These are phyloP conservation scores for Steromphala cineraria DNA, from an alignment of 2,888 invertebrate genomes.

Conservation along the genomic window DNA sequence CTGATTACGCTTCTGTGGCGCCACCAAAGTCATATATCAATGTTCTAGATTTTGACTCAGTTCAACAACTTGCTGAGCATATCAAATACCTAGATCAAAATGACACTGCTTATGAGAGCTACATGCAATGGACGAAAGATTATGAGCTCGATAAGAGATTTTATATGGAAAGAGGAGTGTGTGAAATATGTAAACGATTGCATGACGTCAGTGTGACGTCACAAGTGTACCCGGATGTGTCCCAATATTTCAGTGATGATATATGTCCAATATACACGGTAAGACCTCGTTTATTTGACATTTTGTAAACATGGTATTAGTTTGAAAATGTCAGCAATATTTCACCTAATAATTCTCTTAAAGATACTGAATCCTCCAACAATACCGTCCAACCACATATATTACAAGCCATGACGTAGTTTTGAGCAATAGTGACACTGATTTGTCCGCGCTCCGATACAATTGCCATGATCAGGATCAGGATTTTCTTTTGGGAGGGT, in stretches of 20 bases:
- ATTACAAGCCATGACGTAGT: too few species aligned
- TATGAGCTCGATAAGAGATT: too few species aligned
- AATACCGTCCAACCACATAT: too few species aligned
- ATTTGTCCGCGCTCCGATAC: too few species aligned
- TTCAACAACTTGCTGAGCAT: conserved; percentile 19
- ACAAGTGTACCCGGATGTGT: conserved; percentile 33
- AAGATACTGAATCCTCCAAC: too few species aligned
- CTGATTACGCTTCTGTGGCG: conserved; percentile 27
- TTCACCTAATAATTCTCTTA: too few species aligned
- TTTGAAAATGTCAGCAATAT: too few species aligned
- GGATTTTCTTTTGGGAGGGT: too few species aligned
- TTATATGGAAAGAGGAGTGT: conserved; percentile 11
- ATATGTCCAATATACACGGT: conserved; percentile 30
- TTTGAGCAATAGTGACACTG: too few species aligned
- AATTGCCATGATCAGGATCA: too few species aligned
- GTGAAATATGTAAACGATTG: conserved; percentile 18
- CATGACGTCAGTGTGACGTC: conserved; percentile 23
- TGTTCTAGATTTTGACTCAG: conserved; percentile 22
- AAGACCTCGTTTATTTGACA: too few species aligned
- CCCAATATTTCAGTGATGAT: conserved; percentile 36
- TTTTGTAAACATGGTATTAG: too few species aligned
- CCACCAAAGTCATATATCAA: conserved; percentile 29
- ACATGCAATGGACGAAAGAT: conserved; percentile 23
- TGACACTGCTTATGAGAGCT: conserved; percentile 23
- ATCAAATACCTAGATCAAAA: conserved; percentile 4